Evolutionary conservation across 2,113 vertebrate genomes (phyloP), one percentile per base, ranked within the genome.

Genomic region (Casuarius casuarius): DNA sequence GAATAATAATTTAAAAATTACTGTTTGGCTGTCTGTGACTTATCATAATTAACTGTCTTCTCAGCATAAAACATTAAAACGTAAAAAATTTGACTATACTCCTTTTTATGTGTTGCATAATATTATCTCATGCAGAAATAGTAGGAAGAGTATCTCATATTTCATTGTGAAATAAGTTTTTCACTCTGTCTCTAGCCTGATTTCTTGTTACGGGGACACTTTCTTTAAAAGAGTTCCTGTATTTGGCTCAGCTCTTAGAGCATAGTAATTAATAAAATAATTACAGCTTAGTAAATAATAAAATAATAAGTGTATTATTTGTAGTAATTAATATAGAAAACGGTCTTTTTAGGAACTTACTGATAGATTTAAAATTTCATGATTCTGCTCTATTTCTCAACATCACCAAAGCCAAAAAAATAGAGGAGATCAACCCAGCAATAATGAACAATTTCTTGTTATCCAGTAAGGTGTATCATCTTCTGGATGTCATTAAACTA

Each of bases 401-500:
- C 66, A 54, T 51, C 75, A 56, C 72, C 3, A 3, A 87, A 85
- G 29, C 46, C 40, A 52, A 72, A 85, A 89, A 75, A 74, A 33
- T 23, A 92, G 48, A 11, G 5, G 77, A 82, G 66, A n/a, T 86
- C 63, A 42, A 58, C 74, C 16, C 46, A 86, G 51, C 59, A 92
- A 68, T 58, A 71, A 48, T 51, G 84, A 79, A 51, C 35, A 70
- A 62, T 84, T 71, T 72, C 79, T 87, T 74, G 25, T 85, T 77
- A 67, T 25, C 16, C 67, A 46, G 58, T 18, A 66, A 92, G 56
- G 51, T 22, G 0, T 89, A 74, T 80, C 81, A 79, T 92, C 88
- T 92, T 92, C 84, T 92, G 91, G 80, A 71, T 94, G 67, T 87
- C 89, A 77, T 84, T 94, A 92, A 94, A 65, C 23, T 66, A 56